Percentiles rank a stretch among this genome's conserved stretches.
Conservation (phyloP, 2,797 vertebrate genomes). For the Gorsachius magnificus region DNA sequence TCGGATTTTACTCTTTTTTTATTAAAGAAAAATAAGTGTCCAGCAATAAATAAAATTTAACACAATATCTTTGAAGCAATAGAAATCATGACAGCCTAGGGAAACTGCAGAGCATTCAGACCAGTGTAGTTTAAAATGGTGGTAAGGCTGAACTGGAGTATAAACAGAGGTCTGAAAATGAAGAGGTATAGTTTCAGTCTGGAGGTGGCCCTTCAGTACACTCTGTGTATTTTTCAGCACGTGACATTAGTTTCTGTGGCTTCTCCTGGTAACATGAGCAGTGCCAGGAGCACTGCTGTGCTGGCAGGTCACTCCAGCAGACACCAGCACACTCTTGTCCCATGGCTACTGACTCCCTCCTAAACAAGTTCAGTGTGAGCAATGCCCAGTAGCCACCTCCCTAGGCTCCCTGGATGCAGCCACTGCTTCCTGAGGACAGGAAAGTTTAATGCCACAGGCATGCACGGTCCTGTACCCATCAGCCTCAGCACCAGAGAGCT, state of each 20-base stretch:
- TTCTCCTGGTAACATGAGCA: background rate
- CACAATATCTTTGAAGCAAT: background rate
- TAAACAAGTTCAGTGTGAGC: accelerated
- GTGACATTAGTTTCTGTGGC: background rate
- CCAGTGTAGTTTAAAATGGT: background rate
- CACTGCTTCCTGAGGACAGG: background rate
- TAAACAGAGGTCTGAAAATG: background rate
- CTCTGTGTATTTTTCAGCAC: background rate
- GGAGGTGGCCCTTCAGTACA: background rate
- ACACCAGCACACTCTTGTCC: background rate
- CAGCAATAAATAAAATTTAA: background rate
- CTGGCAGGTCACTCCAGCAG: background rate
- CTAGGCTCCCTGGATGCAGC: background rate
- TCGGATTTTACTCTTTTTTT: background rate
- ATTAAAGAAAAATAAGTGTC: background rate
- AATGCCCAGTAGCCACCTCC: background rate
- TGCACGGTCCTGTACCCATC: background rate
- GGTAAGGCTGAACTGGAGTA: background rate
- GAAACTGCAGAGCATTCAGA: background rate
- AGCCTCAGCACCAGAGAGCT: background rate
- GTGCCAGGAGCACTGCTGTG: background rate
- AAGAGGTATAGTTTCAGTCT: background rate
- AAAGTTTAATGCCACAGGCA: background rate
- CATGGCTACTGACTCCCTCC: background rate
- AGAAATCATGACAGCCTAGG: background rate